These are phyloP conservation scores for Tetragnatha versicolor DNA, from an alignment of 1,140 invertebrate species.

Conservation along the genomic window DNA sequence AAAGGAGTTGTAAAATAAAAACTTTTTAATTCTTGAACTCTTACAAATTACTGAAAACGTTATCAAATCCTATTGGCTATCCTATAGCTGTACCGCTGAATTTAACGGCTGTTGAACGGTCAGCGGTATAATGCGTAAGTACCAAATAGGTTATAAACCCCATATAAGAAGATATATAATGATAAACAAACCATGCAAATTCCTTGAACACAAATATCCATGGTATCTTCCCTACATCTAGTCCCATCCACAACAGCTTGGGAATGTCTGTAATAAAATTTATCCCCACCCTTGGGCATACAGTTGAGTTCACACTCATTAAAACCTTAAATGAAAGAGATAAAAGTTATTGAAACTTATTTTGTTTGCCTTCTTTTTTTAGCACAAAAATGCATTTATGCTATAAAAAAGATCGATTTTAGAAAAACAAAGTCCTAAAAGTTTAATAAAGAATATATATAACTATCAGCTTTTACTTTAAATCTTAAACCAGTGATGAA, in stretches of 20 bases:
- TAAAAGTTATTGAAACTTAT: slow-evolving; percentile 57
- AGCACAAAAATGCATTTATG: background rate
- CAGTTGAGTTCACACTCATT: slow-evolving; percentile 96
- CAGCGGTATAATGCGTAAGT: no score
- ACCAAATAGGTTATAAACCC: no score
- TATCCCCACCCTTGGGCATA: slow-evolving; percentile 83
- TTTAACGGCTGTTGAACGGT: no score
- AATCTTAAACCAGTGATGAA: slow-evolving; percentile 59
- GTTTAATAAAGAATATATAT: background rate
- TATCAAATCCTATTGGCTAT: no score
- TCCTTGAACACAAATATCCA: slow-evolving; percentile 91
- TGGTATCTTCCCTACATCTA: slow-evolving; percentile 77
- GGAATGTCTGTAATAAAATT: slow-evolving; percentile 91
- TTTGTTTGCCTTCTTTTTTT: background rate
- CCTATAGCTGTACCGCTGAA: no score
- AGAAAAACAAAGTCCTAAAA: background rate
- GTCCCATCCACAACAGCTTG: slow-evolving; percentile 89
- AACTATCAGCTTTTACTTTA: slow-evolving; percentile 66
- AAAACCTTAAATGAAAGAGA: slow-evolving; percentile 82
- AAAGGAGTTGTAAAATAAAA: no score
- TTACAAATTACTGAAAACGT: no score
- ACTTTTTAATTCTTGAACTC: no score
- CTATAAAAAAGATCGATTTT: background rate
- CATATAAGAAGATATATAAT: no score
- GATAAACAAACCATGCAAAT: slow-evolving; percentile 90